Conservation (phyloP, 2,113 vertebrate species). For the Sinocyclocheilus anophthalmus region DNA sequence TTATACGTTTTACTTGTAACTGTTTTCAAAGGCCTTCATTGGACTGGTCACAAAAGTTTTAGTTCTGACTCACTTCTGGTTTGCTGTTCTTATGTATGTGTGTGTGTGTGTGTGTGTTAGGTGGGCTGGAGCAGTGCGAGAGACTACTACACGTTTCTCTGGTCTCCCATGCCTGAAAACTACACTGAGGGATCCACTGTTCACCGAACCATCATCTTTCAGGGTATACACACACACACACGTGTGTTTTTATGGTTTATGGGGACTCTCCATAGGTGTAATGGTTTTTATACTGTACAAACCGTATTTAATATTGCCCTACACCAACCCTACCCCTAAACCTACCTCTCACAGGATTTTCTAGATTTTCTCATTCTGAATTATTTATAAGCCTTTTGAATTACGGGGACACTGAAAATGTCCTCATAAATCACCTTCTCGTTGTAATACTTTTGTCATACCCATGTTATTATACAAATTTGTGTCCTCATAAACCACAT, state of each 20-base stretch:
- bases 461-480: too few relatives aligned
- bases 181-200: slow-evolving; percentile 87
- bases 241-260: neutral
- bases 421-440: too few relatives aligned
- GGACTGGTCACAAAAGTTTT: neutral
- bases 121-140: slow-evolving; percentile 98
- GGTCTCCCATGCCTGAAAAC: slow-evolving; percentile 94
- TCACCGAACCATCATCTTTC: slow-evolving; percentile 90
- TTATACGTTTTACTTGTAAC: neutral
- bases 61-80: slow-evolving; percentile 7
- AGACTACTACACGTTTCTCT: slow-evolving; percentile 98
- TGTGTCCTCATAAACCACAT: too few relatives aligned
- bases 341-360: too few relatives aligned
- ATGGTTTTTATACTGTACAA: too few relatives aligned
- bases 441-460: too few relatives aligned
- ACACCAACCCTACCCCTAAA: too few relatives aligned
- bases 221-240: slow-evolving; percentile 78
- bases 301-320: too few relatives aligned
- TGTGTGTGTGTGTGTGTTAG: slow-evolving; percentile 66
- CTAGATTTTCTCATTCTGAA: too few relatives aligned
- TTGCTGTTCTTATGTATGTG: neutral
- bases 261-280: too few relatives aligned
- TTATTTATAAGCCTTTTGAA: too few relatives aligned
- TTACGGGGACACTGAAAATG: too few relatives aligned
- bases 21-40: neutral